phyloP scores from a whole-genome alignment of 1,140 invertebrate genomes.

The Rhagoletis pomonella region DNA sequence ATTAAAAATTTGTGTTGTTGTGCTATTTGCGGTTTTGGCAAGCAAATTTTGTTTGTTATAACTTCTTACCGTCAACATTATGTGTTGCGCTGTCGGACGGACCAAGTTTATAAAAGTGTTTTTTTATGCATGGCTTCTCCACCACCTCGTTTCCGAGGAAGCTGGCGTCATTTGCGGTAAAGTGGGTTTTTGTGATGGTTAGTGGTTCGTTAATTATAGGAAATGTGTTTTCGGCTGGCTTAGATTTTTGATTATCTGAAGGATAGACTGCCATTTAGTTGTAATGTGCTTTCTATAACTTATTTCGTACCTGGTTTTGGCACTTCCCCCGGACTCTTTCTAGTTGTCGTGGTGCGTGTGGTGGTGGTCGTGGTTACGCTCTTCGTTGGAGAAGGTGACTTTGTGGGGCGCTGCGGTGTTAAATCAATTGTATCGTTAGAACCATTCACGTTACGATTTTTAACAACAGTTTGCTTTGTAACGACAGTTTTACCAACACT shows the following conservation, averaged over 20 bases:
- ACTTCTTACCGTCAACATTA: constrained; percentile 49
- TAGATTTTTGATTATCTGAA: constrained; percentile 65
- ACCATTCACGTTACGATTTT: constrained; percentile 60
- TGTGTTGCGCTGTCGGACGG: constrained; percentile 60
- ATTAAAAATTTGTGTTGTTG: constrained; percentile 20
- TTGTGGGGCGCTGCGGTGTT: constrained; percentile 62
- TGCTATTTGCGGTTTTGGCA: constrained; percentile 2
- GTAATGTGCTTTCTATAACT: constrained; percentile 56
- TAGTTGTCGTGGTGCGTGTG: constrained; percentile 55
- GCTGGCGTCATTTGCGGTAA: constrained; percentile 62
- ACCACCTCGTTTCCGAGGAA: constrained; percentile 56
- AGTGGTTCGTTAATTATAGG: constrained; percentile 69
- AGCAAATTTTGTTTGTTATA: constrained; percentile 48
- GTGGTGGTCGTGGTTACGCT: constrained; percentile 57
- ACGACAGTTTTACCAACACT: constrained; percentile 62
- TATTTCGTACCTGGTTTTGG: constrained; percentile 70
- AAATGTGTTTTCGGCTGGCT: constrained; percentile 69
- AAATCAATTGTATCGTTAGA: constrained; percentile 66
- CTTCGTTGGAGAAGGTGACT: constrained; percentile 60
- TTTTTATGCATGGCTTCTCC: constrained; percentile 64
- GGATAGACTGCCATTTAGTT: constrained; percentile 68
- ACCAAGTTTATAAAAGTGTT: constrained; percentile 68
- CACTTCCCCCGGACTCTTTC: constrained; percentile 57
- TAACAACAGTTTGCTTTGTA: constrained; percentile 61
- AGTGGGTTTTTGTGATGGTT: constrained; percentile 59